Conservation (phyloP, 2,113 vertebrate genomes). For the Vombatus ursinus region DNA sequence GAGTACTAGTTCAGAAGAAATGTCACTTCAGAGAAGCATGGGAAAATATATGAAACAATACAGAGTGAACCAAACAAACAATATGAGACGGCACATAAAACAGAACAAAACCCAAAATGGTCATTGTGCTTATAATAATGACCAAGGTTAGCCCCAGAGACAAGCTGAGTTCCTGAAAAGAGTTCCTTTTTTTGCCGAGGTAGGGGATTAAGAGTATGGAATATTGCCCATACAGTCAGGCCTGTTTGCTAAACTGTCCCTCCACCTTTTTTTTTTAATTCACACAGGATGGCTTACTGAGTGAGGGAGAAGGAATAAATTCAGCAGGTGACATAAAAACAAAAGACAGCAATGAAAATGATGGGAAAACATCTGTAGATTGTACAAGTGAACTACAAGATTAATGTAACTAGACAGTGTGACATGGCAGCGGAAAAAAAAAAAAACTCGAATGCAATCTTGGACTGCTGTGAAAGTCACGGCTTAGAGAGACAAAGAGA, state of each 20-base stretch:
- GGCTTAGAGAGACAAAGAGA: neutral
- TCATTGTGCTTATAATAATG: neutral
- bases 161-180: neutral
- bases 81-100: neutral
- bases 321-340: neutral
- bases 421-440: neutral
- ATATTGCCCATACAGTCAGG: neutral
- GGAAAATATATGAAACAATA: neutral
- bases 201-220: neutral
- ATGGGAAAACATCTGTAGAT: neutral
- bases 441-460: neutral
- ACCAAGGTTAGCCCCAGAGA: neutral
- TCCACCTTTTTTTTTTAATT: neutral
- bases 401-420: neutral
- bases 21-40: neutral
- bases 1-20: neutral
- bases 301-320: neutral
- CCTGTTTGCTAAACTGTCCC: neutral
- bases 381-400: neutral
- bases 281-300: neutral
- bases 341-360: neutral
- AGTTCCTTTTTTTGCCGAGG: neutral
- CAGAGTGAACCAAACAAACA: neutral
- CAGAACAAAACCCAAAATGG: neutral
- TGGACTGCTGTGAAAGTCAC: neutral